These are phyloP conservation scores for Perizoma flavofasciatum DNA, from an alignment of 2,888 invertebrate genomes.

Conservation along the genomic window DNA sequence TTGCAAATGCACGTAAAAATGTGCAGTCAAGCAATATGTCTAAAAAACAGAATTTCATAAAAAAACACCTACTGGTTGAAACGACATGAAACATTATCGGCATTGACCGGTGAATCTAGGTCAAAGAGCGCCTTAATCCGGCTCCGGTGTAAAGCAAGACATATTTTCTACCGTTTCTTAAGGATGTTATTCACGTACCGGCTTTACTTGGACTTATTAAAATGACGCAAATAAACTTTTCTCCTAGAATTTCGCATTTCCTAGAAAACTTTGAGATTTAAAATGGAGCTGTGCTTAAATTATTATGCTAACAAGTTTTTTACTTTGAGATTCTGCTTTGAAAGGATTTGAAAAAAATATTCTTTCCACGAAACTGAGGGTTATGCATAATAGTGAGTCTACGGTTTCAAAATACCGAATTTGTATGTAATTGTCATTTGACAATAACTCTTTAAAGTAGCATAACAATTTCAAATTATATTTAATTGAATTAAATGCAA, in stretches of 20 bases:
- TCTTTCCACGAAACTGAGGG: no score
- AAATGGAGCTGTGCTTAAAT: slow-evolving; percentile 6
- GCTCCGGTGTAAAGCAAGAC: slow-evolving; percentile 12
- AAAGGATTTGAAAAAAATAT: no score
- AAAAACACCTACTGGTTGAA: background rate
- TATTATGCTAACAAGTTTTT: background rate
- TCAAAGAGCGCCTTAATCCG: slow-evolving; percentile 4
- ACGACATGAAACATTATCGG: background rate
- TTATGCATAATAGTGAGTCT: no score
- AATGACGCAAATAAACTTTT: slow-evolving; percentile 29
- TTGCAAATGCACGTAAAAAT: no score
- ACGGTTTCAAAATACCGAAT: no score
- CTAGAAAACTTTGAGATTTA: slow-evolving; percentile 17
- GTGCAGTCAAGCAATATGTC: background rate
- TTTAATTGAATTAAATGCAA: no score
- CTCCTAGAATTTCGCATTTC: slow-evolving; percentile 12
- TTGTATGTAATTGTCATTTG: no score
- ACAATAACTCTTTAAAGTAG: no score
- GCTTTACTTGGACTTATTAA: slow-evolving; percentile 36
- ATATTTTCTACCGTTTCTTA: slow-evolving; percentile 26
- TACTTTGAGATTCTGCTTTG: background rate
- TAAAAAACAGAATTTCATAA: background rate
- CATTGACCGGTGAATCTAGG: background rate
- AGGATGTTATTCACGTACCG: slow-evolving; percentile 40
- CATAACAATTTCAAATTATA: no score